phyloP scores from a whole-genome alignment of 2,797 vertebrate species.

The Pitangus sulphuratus region DNA sequence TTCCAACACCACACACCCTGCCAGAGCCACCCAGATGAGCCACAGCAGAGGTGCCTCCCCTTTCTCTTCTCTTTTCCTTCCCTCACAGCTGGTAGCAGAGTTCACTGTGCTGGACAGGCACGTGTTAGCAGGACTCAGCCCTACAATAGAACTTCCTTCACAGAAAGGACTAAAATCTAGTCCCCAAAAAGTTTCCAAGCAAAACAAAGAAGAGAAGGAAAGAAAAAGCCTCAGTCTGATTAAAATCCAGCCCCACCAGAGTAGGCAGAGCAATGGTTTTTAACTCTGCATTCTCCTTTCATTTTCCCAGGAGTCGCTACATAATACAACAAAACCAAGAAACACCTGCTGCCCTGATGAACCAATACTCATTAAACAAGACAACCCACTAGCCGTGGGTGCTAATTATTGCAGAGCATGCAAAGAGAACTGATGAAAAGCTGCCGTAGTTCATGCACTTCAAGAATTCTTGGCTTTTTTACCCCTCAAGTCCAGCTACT shows the following conservation, averaged over 20 bases:
- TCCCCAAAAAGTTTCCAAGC: background rate
- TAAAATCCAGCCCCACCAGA: background rate
- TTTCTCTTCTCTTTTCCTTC: background rate
- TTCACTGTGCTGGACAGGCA: background rate
- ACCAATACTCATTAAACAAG: background rate
- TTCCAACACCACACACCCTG: background rate
- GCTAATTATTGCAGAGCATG: background rate
- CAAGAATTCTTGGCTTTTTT: no score
- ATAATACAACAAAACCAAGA: background rate
- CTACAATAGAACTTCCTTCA: background rate
- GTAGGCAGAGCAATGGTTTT: background rate
- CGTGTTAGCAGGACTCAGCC: rapidly evolving
- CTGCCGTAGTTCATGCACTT: background rate
- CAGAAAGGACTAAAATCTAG: background rate
- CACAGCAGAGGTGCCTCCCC: background rate
- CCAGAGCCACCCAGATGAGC: background rate
- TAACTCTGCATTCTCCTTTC: background rate
- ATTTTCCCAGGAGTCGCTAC: background rate
- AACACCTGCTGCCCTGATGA: conserved; percentile 23
- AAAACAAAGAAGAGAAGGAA: background rate
- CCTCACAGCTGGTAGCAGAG: background rate
- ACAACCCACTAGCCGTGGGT: background rate
- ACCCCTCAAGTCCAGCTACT: background rate
- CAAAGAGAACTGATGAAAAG: background rate
- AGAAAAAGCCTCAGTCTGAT: background rate